These are phyloP conservation scores for Xylota segnis DNA, from an alignment of 2,888 invertebrate species.

Conservation along the genomic window DNA sequence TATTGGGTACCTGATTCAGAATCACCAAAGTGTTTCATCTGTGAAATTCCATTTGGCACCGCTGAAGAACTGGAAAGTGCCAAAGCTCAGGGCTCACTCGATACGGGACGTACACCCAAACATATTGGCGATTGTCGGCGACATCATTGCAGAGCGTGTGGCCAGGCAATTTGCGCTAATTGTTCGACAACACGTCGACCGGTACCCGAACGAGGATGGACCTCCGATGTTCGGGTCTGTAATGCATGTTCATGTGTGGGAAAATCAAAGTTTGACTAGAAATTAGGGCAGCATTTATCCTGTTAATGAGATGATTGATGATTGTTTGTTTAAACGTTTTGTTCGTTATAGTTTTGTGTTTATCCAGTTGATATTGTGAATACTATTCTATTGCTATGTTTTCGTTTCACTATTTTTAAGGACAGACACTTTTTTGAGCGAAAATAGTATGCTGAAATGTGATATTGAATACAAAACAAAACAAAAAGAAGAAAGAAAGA, in stretches of 20 bases:
- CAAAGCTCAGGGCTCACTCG: conserved; percentile 75
- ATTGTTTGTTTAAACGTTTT: conserved; percentile 25
- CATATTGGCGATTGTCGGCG: conserved; percentile 81
- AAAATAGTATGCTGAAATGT: conserved; percentile 66
- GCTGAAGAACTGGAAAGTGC: conserved; percentile 83
- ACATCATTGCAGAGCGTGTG: conserved; percentile 91
- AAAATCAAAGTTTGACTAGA: conserved; percentile 77
- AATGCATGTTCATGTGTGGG: conserved; percentile 86
- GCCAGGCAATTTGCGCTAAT: conserved; percentile 88
- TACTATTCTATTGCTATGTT: conserved; percentile 54
- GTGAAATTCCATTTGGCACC: conserved; percentile 86
- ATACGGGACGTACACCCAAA: conserved; percentile 28
- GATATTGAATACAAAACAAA: conserved; percentile 67
- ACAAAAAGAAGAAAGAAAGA: conserved; percentile 35
- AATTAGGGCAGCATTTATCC: conserved; percentile 31
- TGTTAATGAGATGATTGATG: conserved; percentile 15
- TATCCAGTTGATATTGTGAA: conserved; percentile 57
- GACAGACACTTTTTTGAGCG: conserved; percentile 27
- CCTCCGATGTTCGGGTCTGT: conserved; percentile 90
- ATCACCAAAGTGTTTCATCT: conserved; percentile 88
- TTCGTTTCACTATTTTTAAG: conserved; percentile 56
- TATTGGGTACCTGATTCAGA: conserved; percentile 93
- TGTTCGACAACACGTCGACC: conserved; percentile 86
- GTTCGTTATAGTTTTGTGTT: conserved; percentile 30
- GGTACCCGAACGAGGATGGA: conserved; percentile 91